Percentiles rank a stretch among this genome's conserved stretches.
phyloP scores from a whole-genome alignment of 2,888 invertebrate genomes.

The Ariolimax columbianus region DNA sequence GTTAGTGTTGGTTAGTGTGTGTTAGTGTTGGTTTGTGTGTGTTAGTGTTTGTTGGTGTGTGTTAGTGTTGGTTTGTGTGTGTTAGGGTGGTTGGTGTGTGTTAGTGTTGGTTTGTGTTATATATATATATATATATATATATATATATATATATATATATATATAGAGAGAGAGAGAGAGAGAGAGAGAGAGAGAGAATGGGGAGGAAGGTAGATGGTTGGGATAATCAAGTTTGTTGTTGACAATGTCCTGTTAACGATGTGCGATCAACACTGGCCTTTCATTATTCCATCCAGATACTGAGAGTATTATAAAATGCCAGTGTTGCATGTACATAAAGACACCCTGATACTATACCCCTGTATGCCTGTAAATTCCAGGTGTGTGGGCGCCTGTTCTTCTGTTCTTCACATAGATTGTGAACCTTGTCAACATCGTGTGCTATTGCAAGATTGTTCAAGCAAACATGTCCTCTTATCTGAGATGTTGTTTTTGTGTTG shows the following conservation, averaged over 20 bases:
- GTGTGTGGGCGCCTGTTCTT: no score
- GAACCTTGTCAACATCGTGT: background rate
- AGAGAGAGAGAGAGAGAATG: conserved; percentile 39
- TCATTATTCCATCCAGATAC: background rate
- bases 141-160: conserved; percentile 26
- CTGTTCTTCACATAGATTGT: no score
- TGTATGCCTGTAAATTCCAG: background rate
- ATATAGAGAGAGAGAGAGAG: no score
- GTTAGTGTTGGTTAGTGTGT: no score
- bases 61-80: no score
- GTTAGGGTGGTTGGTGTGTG: no score
- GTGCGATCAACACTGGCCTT: background rate
- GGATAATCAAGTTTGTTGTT: no score
- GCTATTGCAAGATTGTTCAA: background rate
- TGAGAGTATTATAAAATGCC: background rate
- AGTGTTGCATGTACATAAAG: background rate
- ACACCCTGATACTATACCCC: background rate
- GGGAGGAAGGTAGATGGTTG: background rate
- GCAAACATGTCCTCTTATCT: background rate
- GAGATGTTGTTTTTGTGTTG: background rate
- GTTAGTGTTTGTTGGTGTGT: no score
- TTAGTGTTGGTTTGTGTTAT: no score
- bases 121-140: no score
- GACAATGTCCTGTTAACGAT: background rate
- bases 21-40: no score